Evolutionary conservation across 2,888 invertebrate species (phyloP), one percentile per base, ranked within the genome.

Genomic region (Nephrocerus scutellatus): DNA sequence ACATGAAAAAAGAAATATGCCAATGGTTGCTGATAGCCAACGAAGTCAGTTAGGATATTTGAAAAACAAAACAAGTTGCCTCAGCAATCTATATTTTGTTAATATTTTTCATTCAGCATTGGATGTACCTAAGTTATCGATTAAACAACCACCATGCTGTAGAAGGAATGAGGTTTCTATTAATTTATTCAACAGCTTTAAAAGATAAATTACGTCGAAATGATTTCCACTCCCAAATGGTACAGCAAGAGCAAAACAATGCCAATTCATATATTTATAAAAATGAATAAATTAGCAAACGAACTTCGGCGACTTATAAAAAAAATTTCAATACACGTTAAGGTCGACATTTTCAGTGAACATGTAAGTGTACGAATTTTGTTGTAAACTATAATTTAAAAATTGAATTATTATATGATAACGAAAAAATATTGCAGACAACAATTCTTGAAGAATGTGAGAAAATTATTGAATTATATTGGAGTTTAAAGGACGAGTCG

Each of bases 191-290:
- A n/a, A n/a, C n/a, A n/a, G n/a, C n/a, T n/a, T n/a, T n/a, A n/a
- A n/a, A n/a, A n/a, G n/a, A n/a, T n/a, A n/a, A n/a, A n/a, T n/a
- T n/a, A n/a, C n/a, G n/a, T n/a, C n/a, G 15, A 57, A 51, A 62
- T 62, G 62, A 60, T 55, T 51, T 57, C 61, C 33, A 62, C 62
- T 36, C 63, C 62, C 33, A 62, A 62, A 55, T 56, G 63, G 63
- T 58, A 60, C 51, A 59, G 66, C 57, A 59, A 62, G 55, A 57
- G 59, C 50, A 56, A 65, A 59, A 59, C 57, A 52, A 59, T 59
- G 51, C 57, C 62, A 36, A 54, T 62, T 49, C 60, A 60, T 12
- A 58, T 58, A 42, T 66, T 66, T 52, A 53, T 53, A 39, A 61
- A 60, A 53, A 59, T 63, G 24, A 55, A 53, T 34, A 60, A 61